Percentiles rank a stretch among this genome's conserved stretches.
Conservation (phyloP, 2,797 vertebrate species). For the Petrocephalus schoutedeni region DNA sequence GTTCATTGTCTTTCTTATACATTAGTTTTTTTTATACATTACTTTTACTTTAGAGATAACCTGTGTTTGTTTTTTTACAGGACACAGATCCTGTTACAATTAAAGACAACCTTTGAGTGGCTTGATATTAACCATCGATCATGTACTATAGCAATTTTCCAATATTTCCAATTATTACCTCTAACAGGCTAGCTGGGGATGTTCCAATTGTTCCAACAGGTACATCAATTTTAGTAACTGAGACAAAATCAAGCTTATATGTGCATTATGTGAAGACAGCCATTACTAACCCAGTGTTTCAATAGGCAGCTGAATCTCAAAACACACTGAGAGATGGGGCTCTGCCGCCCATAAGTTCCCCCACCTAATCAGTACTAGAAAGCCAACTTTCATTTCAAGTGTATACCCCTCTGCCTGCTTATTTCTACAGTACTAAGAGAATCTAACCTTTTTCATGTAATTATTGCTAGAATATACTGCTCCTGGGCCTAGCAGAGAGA, state of each 20-base stretch:
- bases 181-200: slow-evolving; percentile 99
- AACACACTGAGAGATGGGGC: not conserved
- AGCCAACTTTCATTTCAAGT: not conserved
- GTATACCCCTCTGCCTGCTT: not conserved
- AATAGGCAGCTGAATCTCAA: not conserved
- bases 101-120: not conserved
- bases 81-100: not conserved
- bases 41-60: not conserved
- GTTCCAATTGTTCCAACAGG: slow-evolving; percentile 94
- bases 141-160: not conserved
- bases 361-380: not conserved
- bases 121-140: not conserved
- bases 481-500: not conserved
- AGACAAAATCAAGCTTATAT: slow-evolving; percentile 95
- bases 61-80: not conserved
- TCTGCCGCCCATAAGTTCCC: not conserved
- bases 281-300: not conserved
- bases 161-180: slow-evolving; percentile 99
- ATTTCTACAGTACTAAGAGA: not conserved
- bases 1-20: not conserved
- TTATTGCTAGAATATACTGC: not conserved
- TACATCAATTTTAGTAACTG: slow-evolving; percentile 98
- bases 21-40: too few relatives aligned
- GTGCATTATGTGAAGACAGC: slow-evolving; percentile 33
- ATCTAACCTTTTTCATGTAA: not conserved